A percentile compares a stretch with the other conserved stretches of the same genome.
These are phyloP conservation scores for Rhizoglyphus robini DNA, from an alignment of 1,140 invertebrate genomes.

Conservation along the genomic window DNA sequence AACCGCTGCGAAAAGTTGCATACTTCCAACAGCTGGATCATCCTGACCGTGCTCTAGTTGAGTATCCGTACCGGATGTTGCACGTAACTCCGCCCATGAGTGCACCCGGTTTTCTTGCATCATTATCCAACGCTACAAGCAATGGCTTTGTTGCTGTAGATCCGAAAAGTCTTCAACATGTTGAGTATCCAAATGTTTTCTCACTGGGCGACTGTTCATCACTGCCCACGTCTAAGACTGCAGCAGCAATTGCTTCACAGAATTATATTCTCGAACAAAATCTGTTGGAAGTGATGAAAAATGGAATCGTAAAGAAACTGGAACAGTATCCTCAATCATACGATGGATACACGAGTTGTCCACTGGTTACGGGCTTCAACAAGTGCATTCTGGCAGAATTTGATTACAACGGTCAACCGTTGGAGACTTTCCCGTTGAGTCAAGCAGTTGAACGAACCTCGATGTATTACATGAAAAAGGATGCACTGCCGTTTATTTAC, in stretches of 20 bases:
- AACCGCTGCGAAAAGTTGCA: conserved; percentile 53
- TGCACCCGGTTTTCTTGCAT: conserved; percentile 50
- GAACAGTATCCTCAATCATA: background rate
- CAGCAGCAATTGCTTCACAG: conserved; percentile 79
- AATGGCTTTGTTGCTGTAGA: conserved; percentile 63
- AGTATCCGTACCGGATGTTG: conserved; percentile 63
- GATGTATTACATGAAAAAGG: conserved; percentile 73
- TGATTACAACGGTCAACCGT: conserved; percentile 64
- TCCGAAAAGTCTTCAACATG: conserved; percentile 65
- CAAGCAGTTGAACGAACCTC: conserved; percentile 63
- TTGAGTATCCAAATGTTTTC: conserved; percentile 69
- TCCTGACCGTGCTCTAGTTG: conserved; percentile 18
- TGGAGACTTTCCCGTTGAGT: conserved; percentile 85
- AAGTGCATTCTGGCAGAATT: conserved; percentile 57
- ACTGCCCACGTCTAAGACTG: conserved; percentile 88
- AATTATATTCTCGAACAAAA: conserved; percentile 60
- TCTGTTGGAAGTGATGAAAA: conserved; percentile 46
- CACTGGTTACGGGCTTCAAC: conserved; percentile 66
- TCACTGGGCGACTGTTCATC: conserved; percentile 83
- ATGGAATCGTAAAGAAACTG: conserved; percentile 15
- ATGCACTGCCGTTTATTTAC: conserved; percentile 76
- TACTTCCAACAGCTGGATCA: conserved; percentile 55
- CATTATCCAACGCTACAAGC: conserved; percentile 42
- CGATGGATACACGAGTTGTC: conserved; percentile 74
- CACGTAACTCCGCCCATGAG: conserved; percentile 85